phyloP scores from a whole-genome alignment of 2,888 invertebrate species.

The Rambutsinella grinnellia region DNA sequence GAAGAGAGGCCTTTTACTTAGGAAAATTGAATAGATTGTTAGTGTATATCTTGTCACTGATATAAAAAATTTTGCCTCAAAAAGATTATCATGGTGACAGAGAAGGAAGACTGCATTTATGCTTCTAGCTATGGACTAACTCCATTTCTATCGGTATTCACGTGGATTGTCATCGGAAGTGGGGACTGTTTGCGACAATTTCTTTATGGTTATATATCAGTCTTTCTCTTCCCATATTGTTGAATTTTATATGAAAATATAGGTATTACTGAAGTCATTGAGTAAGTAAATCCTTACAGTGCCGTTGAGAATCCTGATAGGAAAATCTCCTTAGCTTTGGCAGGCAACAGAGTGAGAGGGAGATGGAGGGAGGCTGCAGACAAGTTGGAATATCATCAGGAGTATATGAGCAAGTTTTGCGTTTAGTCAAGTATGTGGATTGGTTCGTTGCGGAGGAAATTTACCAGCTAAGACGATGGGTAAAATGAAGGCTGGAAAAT shows the following conservation, averaged over 20 bases:
- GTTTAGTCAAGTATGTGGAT: background rate
- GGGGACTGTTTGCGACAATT: background rate
- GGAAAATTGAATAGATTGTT: background rate
- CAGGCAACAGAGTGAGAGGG: background rate
- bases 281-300: constrained; percentile 30
- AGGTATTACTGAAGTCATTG: background rate
- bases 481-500: background rate
- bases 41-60: background rate
- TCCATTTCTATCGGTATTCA: background rate
- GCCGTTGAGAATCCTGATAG: constrained; percentile 37
- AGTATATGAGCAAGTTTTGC: background rate
- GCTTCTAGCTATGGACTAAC: no score
- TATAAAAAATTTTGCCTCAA: background rate
- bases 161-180: background rate
- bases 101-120: background rate
- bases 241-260: constrained; percentile 16
- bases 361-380: no score
- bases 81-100: background rate
- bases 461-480: background rate
- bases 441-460: background rate
- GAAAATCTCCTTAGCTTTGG: constrained; percentile 16
- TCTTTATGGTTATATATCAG: no score
- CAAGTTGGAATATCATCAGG: background rate
- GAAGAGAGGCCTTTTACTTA: no score
- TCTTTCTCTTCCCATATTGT: no score